A percentile compares a stretch with the other conserved stretches of the same genome.
phyloP scores from a whole-genome alignment of 2,888 invertebrate species.

The Aporophyla nigra region DNA sequence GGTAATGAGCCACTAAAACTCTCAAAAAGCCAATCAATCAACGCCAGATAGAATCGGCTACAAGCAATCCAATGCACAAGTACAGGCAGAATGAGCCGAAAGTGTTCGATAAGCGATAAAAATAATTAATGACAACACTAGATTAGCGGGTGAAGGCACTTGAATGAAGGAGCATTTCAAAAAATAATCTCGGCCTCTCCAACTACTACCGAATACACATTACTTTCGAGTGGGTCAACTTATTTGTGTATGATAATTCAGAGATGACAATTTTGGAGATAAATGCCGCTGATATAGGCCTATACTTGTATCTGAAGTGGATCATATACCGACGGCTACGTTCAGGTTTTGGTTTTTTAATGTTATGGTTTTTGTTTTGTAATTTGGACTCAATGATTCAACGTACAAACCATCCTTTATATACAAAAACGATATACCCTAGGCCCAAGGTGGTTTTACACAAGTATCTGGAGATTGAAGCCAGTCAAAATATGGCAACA shows the following conservation, averaged over 20 bases:
- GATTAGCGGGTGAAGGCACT: constrained; percentile 89
- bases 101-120: constrained; percentile 90
- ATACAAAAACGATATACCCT: background rate
- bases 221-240: constrained; percentile 88
- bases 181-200: constrained; percentile 90
- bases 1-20: constrained; percentile 54
- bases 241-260: constrained; percentile 84
- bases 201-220: constrained; percentile 86
- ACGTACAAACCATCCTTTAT: background rate
- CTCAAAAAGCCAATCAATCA: constrained; percentile 70
- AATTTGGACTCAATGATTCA: background rate
- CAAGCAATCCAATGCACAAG: constrained; percentile 80
- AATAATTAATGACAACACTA: constrained; percentile 90
- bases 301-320: constrained; percentile 35
- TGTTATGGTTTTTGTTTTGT: background rate
- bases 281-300: constrained; percentile 54
- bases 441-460: background rate
- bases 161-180: constrained; percentile 89
- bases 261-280: constrained; percentile 69
- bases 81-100: constrained; percentile 82
- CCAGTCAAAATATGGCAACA: background rate
- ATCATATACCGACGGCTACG: constrained; percentile 8
- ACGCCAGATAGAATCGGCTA: constrained; percentile 70
- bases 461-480: background rate
- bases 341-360: background rate